Evolutionary conservation across 2,113 vertebrate genomes (phyloP).

Genomic region (Tragelaphus strepsiceros): DNA sequence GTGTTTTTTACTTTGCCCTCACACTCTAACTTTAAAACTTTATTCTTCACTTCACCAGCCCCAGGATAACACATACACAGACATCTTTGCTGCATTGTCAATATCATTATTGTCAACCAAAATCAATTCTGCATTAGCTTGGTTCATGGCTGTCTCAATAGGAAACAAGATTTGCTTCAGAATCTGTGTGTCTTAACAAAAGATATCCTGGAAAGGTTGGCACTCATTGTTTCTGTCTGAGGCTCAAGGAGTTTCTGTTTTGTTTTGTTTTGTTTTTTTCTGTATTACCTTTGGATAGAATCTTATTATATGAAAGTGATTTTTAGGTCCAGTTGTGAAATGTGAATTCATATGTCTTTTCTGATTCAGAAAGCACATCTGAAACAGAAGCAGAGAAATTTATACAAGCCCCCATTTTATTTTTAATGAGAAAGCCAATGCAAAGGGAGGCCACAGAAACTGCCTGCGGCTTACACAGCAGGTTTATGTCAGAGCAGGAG

Average conservation of each 20-base stretch:
- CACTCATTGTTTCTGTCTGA: neutral
- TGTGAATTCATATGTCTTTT: conserved; percentile 14
- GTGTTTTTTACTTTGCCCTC: neutral
- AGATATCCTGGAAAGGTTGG: neutral
- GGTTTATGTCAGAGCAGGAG: neutral
- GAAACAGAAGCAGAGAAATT: neutral
- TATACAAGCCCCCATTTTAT: neutral
- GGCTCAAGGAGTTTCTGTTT: conserved; percentile 18
- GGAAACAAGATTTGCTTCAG: neutral
- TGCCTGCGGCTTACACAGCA: neutral
- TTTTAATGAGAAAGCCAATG: neutral
- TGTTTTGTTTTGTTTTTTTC: neutral
- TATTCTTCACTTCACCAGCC: neutral
- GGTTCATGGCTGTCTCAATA: neutral
- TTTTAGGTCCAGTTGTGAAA: conserved; percentile 11
- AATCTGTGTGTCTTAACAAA: neutral
- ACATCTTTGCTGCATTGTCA: neutral
- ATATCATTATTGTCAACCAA: conserved; percentile 26
- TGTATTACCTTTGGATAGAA: conserved; percentile 9
- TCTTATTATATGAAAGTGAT: conserved; percentile 33
- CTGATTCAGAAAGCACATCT: conserved; percentile 7
- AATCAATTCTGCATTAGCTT: conserved; percentile 28
- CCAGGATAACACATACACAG: neutral
- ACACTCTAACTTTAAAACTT: neutral
- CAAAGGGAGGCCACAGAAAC: neutral